These are phyloP conservation scores for Bostrychus sinensis DNA, from an alignment of 2,113 vertebrate species.

Conservation along the genomic window DNA sequence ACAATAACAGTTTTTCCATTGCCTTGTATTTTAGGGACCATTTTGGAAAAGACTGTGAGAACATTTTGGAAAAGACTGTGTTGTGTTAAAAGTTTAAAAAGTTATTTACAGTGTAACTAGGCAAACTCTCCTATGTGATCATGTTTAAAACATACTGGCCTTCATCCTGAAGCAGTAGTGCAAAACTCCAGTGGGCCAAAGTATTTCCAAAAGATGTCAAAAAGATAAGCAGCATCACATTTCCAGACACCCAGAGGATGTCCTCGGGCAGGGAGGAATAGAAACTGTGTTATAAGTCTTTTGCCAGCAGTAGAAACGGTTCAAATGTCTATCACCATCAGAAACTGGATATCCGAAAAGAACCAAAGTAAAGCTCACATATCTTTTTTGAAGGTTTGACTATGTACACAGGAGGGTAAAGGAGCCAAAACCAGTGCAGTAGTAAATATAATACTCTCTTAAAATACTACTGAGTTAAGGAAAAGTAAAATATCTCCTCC, in stretches of 20 bases:
- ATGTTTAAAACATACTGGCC: background rate
- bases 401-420: background rate
- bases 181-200: slow-evolving; percentile 1
- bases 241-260: background rate
- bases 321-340: background rate
- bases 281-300: background rate
- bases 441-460: background rate
- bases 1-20: no score
- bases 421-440: background rate
- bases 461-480: no score
- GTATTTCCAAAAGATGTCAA: slow-evolving; percentile 1
- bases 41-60: no score
- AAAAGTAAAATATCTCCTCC: no score
- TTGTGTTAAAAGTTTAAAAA: no score
- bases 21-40: no score
- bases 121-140: background rate
- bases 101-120: background rate
- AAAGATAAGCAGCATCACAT: background rate
- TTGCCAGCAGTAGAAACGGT: background rate
- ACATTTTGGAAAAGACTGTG: no score
- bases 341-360: background rate
- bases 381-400: background rate
- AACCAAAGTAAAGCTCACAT: background rate
- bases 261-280: background rate
- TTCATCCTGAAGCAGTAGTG: background rate